Evolutionary conservation across 2,113 vertebrate species (phyloP), one percentile per base, ranked within the genome.

Genomic region (Thymallus thymallus): DNA sequence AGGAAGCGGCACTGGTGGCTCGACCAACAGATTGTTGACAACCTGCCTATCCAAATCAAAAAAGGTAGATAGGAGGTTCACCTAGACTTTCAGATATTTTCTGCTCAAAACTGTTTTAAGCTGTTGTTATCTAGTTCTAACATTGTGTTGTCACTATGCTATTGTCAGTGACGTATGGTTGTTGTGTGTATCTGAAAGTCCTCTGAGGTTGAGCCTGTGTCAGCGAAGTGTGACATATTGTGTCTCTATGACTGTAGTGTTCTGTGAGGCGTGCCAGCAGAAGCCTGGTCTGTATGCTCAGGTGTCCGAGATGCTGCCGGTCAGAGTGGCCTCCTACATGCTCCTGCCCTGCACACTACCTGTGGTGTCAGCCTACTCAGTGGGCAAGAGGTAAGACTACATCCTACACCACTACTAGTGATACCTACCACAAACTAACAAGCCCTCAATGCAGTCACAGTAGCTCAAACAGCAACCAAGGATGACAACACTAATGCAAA

Each of bases 331-430:
- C 7, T 97, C 96, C 5, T 98, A 94, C n/a, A 71, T 93, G 85
- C 84, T 97, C 79, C 74, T 98, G 80, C 97, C 96, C 0, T 98
- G 93, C 71, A 97, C 95, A 0, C 92, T 99, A 1, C 97, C 96
- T 0, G 91, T 98, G 51, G 94, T 96, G 81, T 96, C 94, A 0
- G 93, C 92, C 0, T 90, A 95, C 72, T 94, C 90, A 0, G 70
- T 87, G 3, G 91, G 91, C 51, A 88, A 93, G 77, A 92, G 96
- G 97, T 98, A 82, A 92, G 86, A 0, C 45, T 22, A 60, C n/a
- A 16, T 41, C 7, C 9, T 41, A n/a, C 7, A n/a, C 56, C 16
- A 60, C 56, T 14, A 20, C 18, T 16, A 51, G 13, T 51, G 5
- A 14, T 41, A 12, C 35, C 35, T 41, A 41, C 35, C 35, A 41